Evolutionary conservation across 37 sponge, comb jelly and placozoan genomes (phyloP), one percentile per base, ranked within the genome.

Genomic region (Halichondria panicea): DNA sequence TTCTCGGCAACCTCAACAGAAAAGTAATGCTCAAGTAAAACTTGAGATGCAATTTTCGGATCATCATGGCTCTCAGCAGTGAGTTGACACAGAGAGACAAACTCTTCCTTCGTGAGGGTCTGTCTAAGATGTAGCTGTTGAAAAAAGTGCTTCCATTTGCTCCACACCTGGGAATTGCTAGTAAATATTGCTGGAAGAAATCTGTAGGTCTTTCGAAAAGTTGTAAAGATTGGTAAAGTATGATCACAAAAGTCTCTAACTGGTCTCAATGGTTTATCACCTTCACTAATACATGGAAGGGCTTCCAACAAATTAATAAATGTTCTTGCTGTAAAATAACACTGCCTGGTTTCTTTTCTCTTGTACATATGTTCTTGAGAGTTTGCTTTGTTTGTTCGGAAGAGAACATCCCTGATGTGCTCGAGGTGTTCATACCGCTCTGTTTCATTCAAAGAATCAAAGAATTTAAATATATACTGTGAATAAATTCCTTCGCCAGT

Each of bases 131-230:
- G 75, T n/a, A 79, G 38, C 3, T 64, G 43, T 50, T 1, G 0
- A 34, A 86, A 86, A 31, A 86, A 86, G 4, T 18, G 62, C 44
- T 80, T 25, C 87, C 87, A 86, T 31, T 69, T 28, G 6, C n/a
- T n/a, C n/a, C 22, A 37, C 19, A 33, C 41, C 22, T 44, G 28
- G 22, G n/a, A 0, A 13, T n/a, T 9, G 0, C 43, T 46, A 36
- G 53, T 74, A 35, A 74, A 86, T 0, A 24, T 22, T 25, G 58
- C 63, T 0, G 66, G 66, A 12, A 80, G 66, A 59, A 80, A 72
- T 31, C 44, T 21, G 30, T 75, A 79, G 22, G 48, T 43, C 0
- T 73, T 27, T 18, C 43, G 35, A 67, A 74, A 86, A 11, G 55
- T 50, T 12, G 30, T n/a, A 53, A 86, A 86, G 28, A 86, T 74